Conservation (phyloP, 2,113 vertebrate genomes). For the Ptilonorhynchus violaceus region DNA sequence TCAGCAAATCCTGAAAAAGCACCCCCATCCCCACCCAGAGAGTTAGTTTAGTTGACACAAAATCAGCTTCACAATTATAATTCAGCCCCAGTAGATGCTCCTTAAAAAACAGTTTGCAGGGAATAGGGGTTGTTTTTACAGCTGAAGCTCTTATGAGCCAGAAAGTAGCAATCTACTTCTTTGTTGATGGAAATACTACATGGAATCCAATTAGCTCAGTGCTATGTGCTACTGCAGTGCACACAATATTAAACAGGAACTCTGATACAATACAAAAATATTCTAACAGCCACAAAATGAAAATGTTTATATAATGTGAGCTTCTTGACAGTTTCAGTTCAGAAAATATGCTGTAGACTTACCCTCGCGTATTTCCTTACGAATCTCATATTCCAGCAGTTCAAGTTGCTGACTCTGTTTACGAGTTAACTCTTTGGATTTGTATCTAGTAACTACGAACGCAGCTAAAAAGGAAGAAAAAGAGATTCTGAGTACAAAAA, state of each 20-base stretch:
- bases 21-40: not conserved
- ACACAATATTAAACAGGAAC: not conserved
- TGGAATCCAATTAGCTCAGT: not conserved
- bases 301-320: not conserved
- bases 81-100: not conserved
- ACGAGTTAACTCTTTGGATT: conserved; percentile 80
- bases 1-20: conserved; percentile 89
- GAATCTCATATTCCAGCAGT: conserved; percentile 84
- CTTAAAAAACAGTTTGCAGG: not conserved
- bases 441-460: conserved; percentile 75
- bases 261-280: not conserved
- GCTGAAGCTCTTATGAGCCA: not conserved
- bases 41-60: conserved; percentile 1
- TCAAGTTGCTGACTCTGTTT: conserved; percentile 84
- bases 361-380: conserved; percentile 94
- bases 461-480: conserved; percentile 65
- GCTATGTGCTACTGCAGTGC: not conserved
- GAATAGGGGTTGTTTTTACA: not conserved
- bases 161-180: not conserved
- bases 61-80: not conserved
- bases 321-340: not conserved
- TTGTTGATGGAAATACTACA: not conserved
- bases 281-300: not conserved
- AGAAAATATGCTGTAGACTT: conserved; percentile 18
- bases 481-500: not conserved